Evolutionary conservation across 1,140 invertebrate genomes (phyloP).

Genomic region (Cydia amplana): DNA sequence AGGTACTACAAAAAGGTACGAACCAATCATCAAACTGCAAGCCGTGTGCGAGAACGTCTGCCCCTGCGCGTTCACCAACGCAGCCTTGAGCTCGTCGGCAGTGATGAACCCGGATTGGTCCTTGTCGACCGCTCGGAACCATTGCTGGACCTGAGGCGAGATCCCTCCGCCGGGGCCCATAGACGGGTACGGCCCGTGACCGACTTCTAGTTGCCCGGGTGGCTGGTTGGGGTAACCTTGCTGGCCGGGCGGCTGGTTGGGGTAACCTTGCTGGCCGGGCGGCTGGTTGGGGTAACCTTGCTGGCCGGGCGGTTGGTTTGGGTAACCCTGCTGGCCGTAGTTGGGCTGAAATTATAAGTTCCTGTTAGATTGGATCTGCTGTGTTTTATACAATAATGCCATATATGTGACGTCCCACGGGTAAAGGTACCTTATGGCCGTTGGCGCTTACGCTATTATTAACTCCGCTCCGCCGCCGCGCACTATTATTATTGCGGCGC

Average conservation of each 20-base stretch:
- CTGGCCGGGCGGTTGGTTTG: slow-evolving; percentile 37
- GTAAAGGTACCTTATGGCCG: too few species aligned
- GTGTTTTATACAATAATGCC: too few species aligned
- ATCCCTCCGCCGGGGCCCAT: slow-evolving; percentile 66
- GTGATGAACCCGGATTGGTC: slow-evolving; percentile 92
- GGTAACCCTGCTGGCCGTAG: slow-evolving; percentile 47
- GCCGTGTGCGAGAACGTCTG: slow-evolving; percentile 91
- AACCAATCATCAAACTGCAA: slow-evolving; percentile 94
- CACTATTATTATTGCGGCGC: too few species aligned
- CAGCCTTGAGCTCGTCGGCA: slow-evolving; percentile 87
- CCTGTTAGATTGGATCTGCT: too few species aligned
- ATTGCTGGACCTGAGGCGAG: slow-evolving; percentile 86
- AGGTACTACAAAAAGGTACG: background rate
- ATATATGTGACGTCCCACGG: too few species aligned
- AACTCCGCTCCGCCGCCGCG: too few species aligned
- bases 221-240: slow-evolving; percentile 50
- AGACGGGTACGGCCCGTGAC: slow-evolving; percentile 71
- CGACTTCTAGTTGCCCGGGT: slow-evolving; percentile 60
- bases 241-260: slow-evolving; percentile 42
- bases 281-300: slow-evolving; percentile 51
- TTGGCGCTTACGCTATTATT: too few species aligned
- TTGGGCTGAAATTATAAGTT: background rate
- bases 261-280: slow-evolving; percentile 49
- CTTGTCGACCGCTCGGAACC: slow-evolving; percentile 90
- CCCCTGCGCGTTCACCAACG: slow-evolving; percentile 92